Evolutionary conservation across 2,888 invertebrate species (phyloP), one percentile per base, ranked within the genome.

Genomic region (Drosophila differens): DNA sequence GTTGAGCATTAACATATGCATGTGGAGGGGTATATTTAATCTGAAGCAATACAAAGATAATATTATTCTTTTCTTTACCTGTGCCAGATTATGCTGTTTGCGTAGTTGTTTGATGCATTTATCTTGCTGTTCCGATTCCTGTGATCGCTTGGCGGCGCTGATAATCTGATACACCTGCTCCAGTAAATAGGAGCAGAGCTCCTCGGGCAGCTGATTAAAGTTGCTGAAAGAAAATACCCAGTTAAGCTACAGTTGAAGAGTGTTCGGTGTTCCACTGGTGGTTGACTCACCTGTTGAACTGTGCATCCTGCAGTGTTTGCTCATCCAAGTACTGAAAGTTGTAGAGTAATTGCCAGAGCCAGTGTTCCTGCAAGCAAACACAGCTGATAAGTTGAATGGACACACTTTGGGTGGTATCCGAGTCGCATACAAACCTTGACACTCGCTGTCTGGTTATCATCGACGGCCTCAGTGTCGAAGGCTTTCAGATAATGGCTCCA

Each of bases 161-260:
- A 93, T 93, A 57, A 93, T 93, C 67, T 91, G 91, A 79, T 92
- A 92, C 10, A 93, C 91, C 67, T 92, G 89, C 71, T 92, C 91
- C 70, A 93, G 74, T 53, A 93, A 77, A 80, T 91, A 93, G 4
- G 92, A 93, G 39, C 92, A 93, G 25, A 93, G 74, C 65, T 93
- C 92, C 57, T 93, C 93, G 16, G 93, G 90, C 68, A 93, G 85
- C n/a, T 91, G 90, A 70, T 91, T 91, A 25, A 93, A 85, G 69
- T 91, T 90, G 60, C 93, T 93, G 61, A 19, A 81, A 78, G 33
- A 19, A 22, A 0, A 41, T 3, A 32, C 10, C 16, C 32, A 58
- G 19, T 41, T 55, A 0, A 59, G 30, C n/a, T 19, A 14, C n/a
- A 22, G 28, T 22, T 70, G 12, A 41, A 22, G 7, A 22, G 9